These are phyloP conservation scores for Halcyon malimbica DNA, from an alignment of 2,113 vertebrate species.

Conservation along the genomic window DNA sequence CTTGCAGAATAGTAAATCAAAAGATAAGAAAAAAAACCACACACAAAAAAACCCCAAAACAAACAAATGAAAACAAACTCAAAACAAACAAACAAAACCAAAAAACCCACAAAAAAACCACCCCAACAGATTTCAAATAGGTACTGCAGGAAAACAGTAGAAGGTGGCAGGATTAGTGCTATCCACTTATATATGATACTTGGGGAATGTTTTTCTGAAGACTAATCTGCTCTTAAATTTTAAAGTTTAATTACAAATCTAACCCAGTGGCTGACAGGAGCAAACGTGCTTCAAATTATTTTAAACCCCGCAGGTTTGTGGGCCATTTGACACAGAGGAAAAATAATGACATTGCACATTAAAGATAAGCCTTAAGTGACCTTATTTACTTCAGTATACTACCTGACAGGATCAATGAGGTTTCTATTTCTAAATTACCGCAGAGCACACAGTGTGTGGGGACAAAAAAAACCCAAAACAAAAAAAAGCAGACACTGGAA, in stretches of 20 bases:
- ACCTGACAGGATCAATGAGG: neutral
- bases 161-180: neutral
- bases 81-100: too few relatives aligned
- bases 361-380: conserved; percentile 48
- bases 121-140: neutral
- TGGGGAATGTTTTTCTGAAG: neutral
- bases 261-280: neutral
- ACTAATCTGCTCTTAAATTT: neutral
- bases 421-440: conserved; percentile 21
- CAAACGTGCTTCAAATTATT: conserved; percentile 28
- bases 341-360: conserved; percentile 6
- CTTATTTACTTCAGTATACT: conserved; percentile 20
- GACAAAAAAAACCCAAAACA: too few relatives aligned
- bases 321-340: neutral
- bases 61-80: too few relatives aligned
- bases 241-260: neutral
- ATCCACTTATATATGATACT: neutral
- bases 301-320: neutral
- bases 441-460: neutral
- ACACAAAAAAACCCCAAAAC: too few relatives aligned
- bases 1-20: neutral
- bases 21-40: neutral
- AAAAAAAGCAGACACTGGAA: neutral
- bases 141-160: neutral
- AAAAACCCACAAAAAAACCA: neutral